A percentile compares a stretch with the other conserved stretches of the same genome.
These are phyloP conservation scores for Sweltsa coloradensis DNA, from an alignment of 1,140 invertebrate species.

Conservation along the genomic window DNA sequence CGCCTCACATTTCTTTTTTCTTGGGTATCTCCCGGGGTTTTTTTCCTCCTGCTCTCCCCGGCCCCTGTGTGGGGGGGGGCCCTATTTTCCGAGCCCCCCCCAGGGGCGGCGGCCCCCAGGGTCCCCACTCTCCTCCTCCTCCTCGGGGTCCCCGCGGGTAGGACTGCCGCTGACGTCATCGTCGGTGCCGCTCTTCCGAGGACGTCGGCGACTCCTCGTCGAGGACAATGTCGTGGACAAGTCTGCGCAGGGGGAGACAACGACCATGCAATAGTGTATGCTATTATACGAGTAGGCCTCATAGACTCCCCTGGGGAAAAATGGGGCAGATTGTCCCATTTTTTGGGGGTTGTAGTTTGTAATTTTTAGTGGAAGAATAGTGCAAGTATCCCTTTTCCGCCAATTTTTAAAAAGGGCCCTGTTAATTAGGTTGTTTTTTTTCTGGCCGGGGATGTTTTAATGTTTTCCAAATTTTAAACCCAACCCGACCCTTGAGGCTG, in stretches of 20 bases:
- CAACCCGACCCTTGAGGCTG: no score
- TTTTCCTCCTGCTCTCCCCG: no score
- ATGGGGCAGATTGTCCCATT: no score
- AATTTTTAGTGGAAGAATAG: no score
- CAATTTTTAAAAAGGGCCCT: no score
- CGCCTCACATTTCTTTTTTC: no score
- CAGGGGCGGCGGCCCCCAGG: slow-evolving; percentile 19
- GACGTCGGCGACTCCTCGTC: slow-evolving; percentile 63
- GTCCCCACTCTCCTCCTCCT: slow-evolving; percentile 30
- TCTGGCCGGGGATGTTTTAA: no score
- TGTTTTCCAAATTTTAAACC: no score
- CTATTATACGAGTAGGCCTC: background rate
- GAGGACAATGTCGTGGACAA: slow-evolving; percentile 63
- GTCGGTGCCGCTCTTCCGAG: slow-evolving; percentile 50
- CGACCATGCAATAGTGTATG: background rate
- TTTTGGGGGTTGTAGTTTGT: no score
- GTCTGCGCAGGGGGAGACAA: slow-evolving; percentile 29
- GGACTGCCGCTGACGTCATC: slow-evolving; percentile 16
- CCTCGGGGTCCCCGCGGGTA: background rate
- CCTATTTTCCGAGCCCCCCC: slow-evolving; percentile 21
- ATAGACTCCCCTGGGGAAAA: background rate
- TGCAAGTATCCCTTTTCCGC: no score
- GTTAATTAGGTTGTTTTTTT: no score
- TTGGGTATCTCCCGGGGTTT: no score
- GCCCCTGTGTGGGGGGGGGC: slow-evolving; percentile 25